A percentile compares a stretch with the other conserved stretches of the same genome.
Conservation (phyloP, 2,113 vertebrate species). For the Malaclemys terrapin region DNA sequence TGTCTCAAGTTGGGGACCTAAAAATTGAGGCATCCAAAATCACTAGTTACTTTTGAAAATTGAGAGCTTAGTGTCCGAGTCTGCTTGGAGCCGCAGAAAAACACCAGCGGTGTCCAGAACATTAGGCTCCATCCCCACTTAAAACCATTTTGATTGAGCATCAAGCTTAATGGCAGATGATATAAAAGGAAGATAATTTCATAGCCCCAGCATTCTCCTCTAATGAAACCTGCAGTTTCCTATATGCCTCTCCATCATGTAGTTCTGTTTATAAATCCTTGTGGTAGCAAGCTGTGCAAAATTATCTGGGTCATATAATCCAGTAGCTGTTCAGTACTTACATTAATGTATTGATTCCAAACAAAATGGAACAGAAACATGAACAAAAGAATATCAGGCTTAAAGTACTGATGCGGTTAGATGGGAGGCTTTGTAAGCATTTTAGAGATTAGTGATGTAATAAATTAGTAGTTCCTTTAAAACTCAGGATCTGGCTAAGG, state of each 20-base stretch:
- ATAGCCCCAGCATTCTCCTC: conserved; percentile 35
- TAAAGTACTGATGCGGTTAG: background rate
- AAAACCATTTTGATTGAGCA: conserved; percentile 22
- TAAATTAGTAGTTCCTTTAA: conserved; percentile 47
- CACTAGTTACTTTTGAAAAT: background rate
- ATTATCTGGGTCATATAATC: background rate
- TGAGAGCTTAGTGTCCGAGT: background rate
- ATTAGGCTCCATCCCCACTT: background rate
- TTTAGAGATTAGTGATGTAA: conserved; percentile 27
- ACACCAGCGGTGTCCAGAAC: background rate
- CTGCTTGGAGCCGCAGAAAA: background rate
- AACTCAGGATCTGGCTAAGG: conserved; percentile 48
- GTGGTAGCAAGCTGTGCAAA: conserved; percentile 16
- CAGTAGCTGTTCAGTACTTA: background rate
- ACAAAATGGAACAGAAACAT: background rate
- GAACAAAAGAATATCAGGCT: background rate
- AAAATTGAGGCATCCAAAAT: background rate
- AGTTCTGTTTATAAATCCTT: conserved; percentile 43
- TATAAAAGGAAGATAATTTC: conserved; percentile 19
- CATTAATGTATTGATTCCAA: background rate
- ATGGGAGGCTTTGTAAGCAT: background rate
- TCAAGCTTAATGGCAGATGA: conserved; percentile 46
- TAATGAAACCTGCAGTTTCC: conserved; percentile 39
- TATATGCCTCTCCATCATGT: conserved; percentile 12
- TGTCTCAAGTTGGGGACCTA: background rate